Conservation (phyloP, 2,113 vertebrate genomes). For the Phalacrocorax carbo region DNA sequence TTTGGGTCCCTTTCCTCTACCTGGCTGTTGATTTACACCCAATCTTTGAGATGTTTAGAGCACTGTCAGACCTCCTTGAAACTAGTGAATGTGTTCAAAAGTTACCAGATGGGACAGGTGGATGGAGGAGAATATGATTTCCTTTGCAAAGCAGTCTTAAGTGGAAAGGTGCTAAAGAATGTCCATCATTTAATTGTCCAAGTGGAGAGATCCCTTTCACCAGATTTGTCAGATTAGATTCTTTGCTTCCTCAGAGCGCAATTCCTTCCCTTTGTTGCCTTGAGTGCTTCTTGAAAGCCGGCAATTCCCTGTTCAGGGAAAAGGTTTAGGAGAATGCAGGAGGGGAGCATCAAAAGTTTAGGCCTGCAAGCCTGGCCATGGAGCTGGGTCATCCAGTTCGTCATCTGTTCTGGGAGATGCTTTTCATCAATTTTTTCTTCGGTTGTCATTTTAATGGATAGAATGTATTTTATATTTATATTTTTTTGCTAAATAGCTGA, state of each 20-base stretch:
- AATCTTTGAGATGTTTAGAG: neutral
- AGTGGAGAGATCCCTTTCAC: neutral
- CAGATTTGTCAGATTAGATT: neutral
- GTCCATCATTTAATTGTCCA: neutral
- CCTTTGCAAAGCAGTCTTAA: neutral
- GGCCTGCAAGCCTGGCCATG: neutral
- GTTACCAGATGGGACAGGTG: neutral
- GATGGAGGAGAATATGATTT: neutral
- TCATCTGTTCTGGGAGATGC: neutral
- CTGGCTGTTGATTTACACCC: neutral
- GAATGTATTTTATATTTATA: neutral
- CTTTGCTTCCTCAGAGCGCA: neutral
- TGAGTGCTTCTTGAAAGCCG: neutral
- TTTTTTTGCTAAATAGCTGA: neutral
- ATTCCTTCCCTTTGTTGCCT: neutral
- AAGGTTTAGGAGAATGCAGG: neutral
- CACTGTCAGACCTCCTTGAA: neutral
- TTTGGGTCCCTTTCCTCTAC: neutral
- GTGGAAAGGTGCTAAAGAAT: neutral
- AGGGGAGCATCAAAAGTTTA: neutral
- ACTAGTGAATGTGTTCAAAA: neutral
- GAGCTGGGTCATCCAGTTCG: fast-evolving
- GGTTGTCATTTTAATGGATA: neutral
- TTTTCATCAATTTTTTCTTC: neutral
- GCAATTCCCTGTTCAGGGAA: neutral